A percentile compares a stretch with the other conserved stretches of the same genome.
These are phyloP conservation scores for Seriola aureovittata DNA, from an alignment of 2,113 vertebrate genomes.

Conservation along the genomic window DNA sequence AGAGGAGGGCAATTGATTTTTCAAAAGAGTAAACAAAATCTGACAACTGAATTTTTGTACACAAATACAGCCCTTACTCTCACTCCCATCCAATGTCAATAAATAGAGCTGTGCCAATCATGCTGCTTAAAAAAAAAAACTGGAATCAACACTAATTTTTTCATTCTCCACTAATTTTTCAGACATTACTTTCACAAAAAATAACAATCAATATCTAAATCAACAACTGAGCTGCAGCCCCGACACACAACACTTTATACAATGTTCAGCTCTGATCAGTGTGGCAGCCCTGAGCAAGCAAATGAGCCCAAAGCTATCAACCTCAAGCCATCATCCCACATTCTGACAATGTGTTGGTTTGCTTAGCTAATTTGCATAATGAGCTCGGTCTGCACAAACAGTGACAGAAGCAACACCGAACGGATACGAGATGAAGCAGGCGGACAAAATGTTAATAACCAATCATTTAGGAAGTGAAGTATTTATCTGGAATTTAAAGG, in stretches of 20 bases:
- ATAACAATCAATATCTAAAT: background rate
- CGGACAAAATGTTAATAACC: background rate
- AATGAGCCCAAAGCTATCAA: conserved; percentile 21
- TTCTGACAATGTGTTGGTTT: conserved; percentile 5
- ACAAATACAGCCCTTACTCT: conserved; percentile 57
- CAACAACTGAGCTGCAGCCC: background rate
- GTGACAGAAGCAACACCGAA: background rate
- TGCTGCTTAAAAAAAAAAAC: background rate
- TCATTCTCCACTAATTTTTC: background rate
- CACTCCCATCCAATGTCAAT: conserved; percentile 55
- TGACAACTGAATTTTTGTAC: conserved; percentile 63
- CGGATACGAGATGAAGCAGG: background rate
- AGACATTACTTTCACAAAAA: background rate
- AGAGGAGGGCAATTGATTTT: conserved; percentile 77
- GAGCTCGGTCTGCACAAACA: background rate
- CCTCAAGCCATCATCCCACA: background rate
- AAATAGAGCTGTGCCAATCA: conserved; percentile 44
- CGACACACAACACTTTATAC: background rate
- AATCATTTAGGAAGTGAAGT: background rate
- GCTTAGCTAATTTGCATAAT: conserved; percentile 7
- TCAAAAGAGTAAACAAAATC: conserved; percentile 66
- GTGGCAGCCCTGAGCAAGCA: background rate
- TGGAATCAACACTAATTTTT: background rate
- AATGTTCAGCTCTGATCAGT: conserved; percentile 24
- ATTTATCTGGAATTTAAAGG: background rate